Conservation (phyloP, 2,113 vertebrate genomes). For the Anser brachyrhynchus region DNA sequence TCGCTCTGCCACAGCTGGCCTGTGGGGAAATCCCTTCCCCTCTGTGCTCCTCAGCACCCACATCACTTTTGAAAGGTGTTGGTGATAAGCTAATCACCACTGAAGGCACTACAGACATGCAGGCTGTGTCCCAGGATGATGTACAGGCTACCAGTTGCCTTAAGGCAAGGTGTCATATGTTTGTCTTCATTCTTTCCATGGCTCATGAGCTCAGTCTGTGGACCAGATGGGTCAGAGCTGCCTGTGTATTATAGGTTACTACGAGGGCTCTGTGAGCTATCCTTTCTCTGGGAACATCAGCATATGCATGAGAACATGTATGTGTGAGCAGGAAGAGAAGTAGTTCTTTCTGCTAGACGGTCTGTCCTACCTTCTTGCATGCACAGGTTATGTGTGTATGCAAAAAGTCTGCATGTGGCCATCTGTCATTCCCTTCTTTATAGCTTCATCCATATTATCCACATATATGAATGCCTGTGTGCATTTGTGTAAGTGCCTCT, state of each 20-base stretch:
- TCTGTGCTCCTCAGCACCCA: not conserved
- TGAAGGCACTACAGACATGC: not conserved
- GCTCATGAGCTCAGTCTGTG: not conserved
- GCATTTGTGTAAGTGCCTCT: not conserved
- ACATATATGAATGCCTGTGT: not conserved
- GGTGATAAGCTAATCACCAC: not conserved
- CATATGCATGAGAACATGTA: conserved; percentile 8
- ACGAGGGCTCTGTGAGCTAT: not conserved
- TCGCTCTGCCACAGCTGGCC: not conserved
- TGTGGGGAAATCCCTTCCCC: not conserved
- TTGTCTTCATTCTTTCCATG: conserved; percentile 18
- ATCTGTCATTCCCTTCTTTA: not conserved
- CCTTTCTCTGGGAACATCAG: not conserved
- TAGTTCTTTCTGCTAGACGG: not conserved
- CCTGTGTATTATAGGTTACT: conserved; percentile 30
- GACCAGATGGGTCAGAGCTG: conserved; percentile 31
- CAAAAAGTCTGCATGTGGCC: not conserved
- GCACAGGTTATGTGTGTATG: fast-evolving
- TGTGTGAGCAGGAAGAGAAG: not conserved
- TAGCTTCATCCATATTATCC: not conserved
- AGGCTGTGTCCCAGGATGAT: not conserved
- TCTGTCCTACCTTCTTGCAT: not conserved
- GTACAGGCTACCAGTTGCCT: conserved; percentile 27
- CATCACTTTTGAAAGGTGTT: not conserved
- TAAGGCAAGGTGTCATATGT: conserved; percentile 30